These are phyloP conservation scores for Gymnoscelis rufifasciata DNA, from an alignment of 2,888 invertebrate genomes.

Conservation along the genomic window DNA sequence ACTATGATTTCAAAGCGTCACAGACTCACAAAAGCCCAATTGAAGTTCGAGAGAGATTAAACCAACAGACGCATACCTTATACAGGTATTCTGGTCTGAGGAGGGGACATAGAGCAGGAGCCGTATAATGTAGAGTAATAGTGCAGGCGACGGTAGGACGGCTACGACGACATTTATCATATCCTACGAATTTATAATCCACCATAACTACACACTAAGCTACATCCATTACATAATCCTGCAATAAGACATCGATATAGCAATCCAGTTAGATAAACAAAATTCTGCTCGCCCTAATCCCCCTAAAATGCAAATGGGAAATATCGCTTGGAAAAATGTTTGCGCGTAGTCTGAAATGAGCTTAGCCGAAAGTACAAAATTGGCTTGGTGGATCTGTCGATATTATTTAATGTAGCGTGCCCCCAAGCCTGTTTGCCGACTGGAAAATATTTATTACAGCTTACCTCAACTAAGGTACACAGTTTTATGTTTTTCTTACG, in stretches of 20 bases:
- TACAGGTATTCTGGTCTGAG: constrained; percentile 6
- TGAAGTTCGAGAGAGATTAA: constrained; percentile 5
- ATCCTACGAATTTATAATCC: constrained; percentile 17
- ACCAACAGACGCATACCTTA: constrained; percentile 5
- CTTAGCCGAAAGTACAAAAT: constrained; percentile 67
- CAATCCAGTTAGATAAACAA: constrained; percentile 33
- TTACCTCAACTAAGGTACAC: constrained; percentile 40
- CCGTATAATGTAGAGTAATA: constrained; percentile 14
- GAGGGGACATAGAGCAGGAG: constrained; percentile 4
- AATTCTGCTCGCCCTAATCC: constrained; percentile 51
- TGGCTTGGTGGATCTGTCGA: constrained; percentile 70
- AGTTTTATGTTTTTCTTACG: neutral
- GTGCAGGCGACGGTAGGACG: constrained; percentile 12
- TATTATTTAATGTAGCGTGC: constrained; percentile 70
- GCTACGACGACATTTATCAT: constrained; percentile 19
- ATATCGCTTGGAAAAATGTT: constrained; percentile 62
- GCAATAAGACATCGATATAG: constrained; percentile 22
- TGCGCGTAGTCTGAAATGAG: constrained; percentile 65
- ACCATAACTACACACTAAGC: constrained; percentile 11
- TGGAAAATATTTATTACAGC: constrained; percentile 67
- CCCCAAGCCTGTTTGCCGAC: constrained; percentile 62
- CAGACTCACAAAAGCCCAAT: neutral
- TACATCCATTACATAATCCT: constrained; percentile 4
- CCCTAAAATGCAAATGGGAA: constrained; percentile 67
- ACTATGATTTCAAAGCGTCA: neutral